Conservation (phyloP, 2,888 invertebrate genomes). For the Acrobasis suavella region DNA sequence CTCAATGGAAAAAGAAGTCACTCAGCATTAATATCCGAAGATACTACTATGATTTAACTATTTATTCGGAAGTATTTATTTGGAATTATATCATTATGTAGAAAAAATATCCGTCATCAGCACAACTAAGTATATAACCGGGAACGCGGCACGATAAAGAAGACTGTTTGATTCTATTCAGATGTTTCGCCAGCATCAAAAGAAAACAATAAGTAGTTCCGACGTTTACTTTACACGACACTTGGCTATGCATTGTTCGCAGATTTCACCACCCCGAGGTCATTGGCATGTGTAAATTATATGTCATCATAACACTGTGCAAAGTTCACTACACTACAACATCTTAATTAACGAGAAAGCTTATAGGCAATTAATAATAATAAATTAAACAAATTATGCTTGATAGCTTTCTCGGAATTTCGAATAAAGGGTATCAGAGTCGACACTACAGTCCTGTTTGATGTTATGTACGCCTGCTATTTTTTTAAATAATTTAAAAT, state of each 20-base stretch:
- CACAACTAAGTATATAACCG: no score
- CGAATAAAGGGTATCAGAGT: no score
- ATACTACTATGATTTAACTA: no score
- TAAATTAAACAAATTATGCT: neutral
- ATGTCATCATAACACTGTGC: constrained; percentile 17
- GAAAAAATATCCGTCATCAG: no score
- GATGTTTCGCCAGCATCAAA: constrained; percentile 1
- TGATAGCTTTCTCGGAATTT: no score
- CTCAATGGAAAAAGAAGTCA: neutral
- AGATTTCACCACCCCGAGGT: constrained; percentile 20
- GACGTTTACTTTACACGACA: constrained; percentile 15
- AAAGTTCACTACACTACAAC: constrained; percentile 5
- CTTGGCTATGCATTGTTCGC: constrained; percentile 11
- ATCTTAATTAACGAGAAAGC: neutral
- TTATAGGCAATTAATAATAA: neutral
- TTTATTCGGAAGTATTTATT: no score
- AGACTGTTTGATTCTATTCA: neutral
- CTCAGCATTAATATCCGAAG: no score
- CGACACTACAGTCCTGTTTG: no score
- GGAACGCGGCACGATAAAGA: no score
- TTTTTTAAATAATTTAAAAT: no score
- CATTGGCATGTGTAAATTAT: constrained; percentile 19
- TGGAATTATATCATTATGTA: no score
- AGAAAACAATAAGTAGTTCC: constrained; percentile 16
- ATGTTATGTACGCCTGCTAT: no score